A percentile compares a stretch with the other conserved stretches of the same genome.
Evolutionary conservation across 2,113 vertebrate genomes (phyloP).

Genomic region (Tragulus kanchil): DNA sequence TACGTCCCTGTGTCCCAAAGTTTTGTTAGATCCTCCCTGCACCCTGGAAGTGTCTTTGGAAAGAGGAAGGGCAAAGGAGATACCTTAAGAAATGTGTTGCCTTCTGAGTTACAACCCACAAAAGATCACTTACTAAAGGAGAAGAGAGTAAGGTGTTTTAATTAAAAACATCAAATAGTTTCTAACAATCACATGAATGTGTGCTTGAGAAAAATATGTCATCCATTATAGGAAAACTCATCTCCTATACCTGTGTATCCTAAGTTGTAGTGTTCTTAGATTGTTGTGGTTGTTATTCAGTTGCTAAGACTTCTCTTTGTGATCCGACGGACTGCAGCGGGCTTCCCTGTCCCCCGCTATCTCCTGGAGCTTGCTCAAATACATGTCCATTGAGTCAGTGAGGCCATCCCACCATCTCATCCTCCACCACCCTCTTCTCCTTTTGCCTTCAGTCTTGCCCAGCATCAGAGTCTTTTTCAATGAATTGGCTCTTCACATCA

Average conservation of each 20-base stretch:
- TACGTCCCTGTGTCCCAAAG: accelerated
- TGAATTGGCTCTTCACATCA: not conserved
- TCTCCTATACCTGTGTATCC: not conserved
- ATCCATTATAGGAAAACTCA: not conserved
- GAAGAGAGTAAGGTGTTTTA: not conserved
- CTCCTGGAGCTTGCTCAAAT: not conserved
- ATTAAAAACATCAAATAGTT: conserved; percentile 12
- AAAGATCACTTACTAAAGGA: not conserved
- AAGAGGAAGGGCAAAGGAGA: not conserved
- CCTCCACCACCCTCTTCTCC: not conserved
- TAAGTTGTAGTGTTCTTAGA: not conserved
- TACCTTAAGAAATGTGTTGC: not conserved
- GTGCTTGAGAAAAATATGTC: not conserved
- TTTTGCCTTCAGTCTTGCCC: not conserved
- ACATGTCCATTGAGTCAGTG: not conserved
- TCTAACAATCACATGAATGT: not conserved
- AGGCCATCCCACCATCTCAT: not conserved
- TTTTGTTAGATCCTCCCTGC: not conserved
- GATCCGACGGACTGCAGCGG: not conserved
- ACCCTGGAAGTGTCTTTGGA: not conserved
- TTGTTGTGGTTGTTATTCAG: no score
- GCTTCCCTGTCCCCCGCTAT: not conserved
- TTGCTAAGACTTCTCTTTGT: not conserved
- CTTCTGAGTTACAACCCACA: not conserved
- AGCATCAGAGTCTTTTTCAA: not conserved